phyloP scores from a whole-genome alignment of 1,140 invertebrate species.

The Macrotrachela quadricornifera region DNA sequence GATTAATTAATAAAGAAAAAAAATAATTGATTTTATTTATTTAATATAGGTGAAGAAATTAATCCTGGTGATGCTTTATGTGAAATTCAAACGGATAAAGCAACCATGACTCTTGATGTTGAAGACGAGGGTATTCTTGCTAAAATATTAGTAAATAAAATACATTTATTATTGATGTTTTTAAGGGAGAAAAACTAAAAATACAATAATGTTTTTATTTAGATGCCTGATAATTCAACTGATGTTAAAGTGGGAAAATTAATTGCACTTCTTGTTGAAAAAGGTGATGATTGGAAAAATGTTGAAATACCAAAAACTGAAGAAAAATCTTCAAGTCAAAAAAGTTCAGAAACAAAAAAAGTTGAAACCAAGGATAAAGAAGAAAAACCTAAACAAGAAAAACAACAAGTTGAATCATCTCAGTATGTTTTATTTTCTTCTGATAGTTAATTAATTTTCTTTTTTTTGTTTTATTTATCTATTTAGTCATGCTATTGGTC shows the following conservation, averaged over 20 bases:
- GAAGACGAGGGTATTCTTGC: slow-evolving; percentile 40
- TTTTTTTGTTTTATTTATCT: too few species aligned
- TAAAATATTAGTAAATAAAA: slow-evolving; percentile 42
- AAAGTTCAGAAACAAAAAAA: too few species aligned
- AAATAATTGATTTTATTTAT: neutral
- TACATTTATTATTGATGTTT: slow-evolving; percentile 13
- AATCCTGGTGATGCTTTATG: slow-evolving; percentile 38
- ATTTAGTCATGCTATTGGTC: neutral
- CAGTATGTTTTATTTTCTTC: too few species aligned
- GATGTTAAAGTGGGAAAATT: slow-evolving; percentile 6
- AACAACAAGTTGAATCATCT: too few species aligned
- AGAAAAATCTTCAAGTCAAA: too few species aligned
- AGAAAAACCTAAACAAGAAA: too few species aligned
- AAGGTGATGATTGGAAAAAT: slow-evolving; percentile 7
- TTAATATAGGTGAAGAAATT: slow-evolving; percentile 31
- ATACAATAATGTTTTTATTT: neutral
- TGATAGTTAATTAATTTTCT: too few species aligned
- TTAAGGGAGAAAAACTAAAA: too few species aligned
- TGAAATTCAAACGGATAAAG: slow-evolving; percentile 44
- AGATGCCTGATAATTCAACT: slow-evolving; percentile 1
- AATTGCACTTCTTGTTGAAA: neutral
- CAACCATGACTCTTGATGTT: slow-evolving; percentile 36
- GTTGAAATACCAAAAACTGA: neutral
- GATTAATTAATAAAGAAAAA: neutral
- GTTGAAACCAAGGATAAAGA: too few species aligned